phyloP scores from a whole-genome alignment of 2,113 vertebrate genomes.

The Nibea albiflora region DNA sequence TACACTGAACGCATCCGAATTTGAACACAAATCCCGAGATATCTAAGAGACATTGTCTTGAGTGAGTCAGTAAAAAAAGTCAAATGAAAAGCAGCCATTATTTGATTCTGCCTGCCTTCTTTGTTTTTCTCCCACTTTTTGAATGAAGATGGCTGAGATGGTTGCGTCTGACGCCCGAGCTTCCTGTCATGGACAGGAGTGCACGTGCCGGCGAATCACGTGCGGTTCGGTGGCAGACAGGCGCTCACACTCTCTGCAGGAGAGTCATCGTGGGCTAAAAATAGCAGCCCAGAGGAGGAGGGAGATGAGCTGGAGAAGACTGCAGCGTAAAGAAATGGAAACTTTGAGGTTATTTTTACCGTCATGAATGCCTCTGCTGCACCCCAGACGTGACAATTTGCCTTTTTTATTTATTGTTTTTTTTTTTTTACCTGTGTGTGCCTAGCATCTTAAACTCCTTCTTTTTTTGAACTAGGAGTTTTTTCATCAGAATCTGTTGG shows the following conservation, averaged over 20 bases:
- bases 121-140: background rate
- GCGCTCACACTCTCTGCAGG: conserved; percentile 40
- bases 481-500: background rate
- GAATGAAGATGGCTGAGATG: too few relatives aligned
- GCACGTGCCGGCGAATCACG: conserved; percentile 74
- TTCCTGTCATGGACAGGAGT: conserved; percentile 16
- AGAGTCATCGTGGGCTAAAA: conserved; percentile 69
- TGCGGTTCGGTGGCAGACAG: conserved; percentile 64
- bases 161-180: conserved; percentile 18
- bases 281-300: conserved; percentile 49
- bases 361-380: conserved; percentile 28
- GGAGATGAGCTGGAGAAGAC: conserved; percentile 36
- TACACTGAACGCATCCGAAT: background rate
- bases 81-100: background rate
- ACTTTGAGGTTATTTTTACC: conserved; percentile 71
- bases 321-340: conserved; percentile 61
- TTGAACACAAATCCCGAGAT: background rate
- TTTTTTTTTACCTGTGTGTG: background rate
- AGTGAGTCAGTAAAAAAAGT: background rate
- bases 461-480: background rate
- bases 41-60: background rate
- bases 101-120: background rate
- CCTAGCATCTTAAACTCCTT: background rate
- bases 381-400: conserved; percentile 32
- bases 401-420: conserved; percentile 28